Evolutionary conservation across 2,113 vertebrate genomes (phyloP).

Genomic region (Terrapene triunguis): DNA sequence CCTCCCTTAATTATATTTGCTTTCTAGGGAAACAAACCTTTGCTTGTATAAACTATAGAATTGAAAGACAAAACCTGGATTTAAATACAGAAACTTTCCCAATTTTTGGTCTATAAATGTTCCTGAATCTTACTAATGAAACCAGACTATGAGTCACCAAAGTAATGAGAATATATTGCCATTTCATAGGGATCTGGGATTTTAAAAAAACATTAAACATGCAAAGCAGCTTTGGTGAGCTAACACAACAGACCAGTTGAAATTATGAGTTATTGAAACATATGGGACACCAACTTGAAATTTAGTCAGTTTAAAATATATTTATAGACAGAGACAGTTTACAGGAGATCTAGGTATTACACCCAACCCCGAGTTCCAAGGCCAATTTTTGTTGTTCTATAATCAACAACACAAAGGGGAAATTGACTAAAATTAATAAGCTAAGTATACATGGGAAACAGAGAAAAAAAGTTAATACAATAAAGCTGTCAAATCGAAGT

Average conservation of each 20-base stretch:
- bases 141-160: background rate
- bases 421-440: background rate
- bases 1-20: background rate
- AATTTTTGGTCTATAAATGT: background rate
- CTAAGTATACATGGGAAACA: background rate
- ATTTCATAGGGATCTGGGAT: background rate
- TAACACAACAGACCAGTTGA: background rate
- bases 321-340: rapidly evolving
- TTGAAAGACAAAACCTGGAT: background rate
- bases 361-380: rapidly evolving
- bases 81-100: background rate
- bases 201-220: background rate
- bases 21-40: conserved; percentile 17
- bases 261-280: background rate
- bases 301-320: background rate
- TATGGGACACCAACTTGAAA: rapidly evolving
- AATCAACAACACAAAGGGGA: background rate
- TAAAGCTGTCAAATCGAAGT: background rate
- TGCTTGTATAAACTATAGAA: background rate
- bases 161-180: background rate
- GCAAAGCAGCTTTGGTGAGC: background rate
- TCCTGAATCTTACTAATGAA: background rate
- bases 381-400: background rate
- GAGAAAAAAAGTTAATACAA: background rate
- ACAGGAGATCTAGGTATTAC: background rate